phyloP scores from a whole-genome alignment of 2,888 invertebrate species.

The Pollenia griseotomentosa region DNA sequence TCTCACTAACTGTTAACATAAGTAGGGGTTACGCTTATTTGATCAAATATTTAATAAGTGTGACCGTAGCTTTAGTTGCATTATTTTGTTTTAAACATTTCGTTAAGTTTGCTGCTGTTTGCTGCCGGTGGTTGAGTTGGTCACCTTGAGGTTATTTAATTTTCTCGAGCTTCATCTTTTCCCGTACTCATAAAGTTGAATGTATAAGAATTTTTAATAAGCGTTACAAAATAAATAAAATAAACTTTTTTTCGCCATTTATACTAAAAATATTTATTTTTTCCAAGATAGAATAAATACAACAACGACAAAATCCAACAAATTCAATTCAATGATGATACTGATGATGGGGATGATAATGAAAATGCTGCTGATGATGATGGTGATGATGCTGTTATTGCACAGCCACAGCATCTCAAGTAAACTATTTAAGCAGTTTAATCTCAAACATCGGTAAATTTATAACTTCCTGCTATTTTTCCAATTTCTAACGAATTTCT shows the following conservation, averaged over 20 bases:
- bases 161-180: constrained; percentile 30
- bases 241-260: constrained; percentile 7
- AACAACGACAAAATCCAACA: constrained; percentile 14
- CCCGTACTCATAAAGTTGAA: constrained; percentile 21
- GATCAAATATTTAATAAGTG: too few relatives aligned
- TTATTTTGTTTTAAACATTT: too few relatives aligned
- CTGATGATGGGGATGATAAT: constrained; percentile 19
- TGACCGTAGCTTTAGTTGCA: too few relatives aligned
- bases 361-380: constrained; percentile 10
- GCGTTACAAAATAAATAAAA: constrained; percentile 48
- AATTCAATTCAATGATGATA: constrained; percentile 36
- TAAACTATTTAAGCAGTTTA: constrained; percentile 50
- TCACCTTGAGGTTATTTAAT: constrained; percentile 57
- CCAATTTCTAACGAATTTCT: constrained; percentile 15
- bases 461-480: constrained; percentile 66
- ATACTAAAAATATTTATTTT: neutral
- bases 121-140: constrained; percentile 14
- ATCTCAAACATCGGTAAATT: constrained; percentile 55
- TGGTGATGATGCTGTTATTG: constrained; percentile 2
- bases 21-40: too few relatives aligned
- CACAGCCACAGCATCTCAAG: neutral
- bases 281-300: neutral
- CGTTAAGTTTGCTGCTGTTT: neutral
- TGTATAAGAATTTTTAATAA: constrained; percentile 59
- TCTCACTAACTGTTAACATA: too few relatives aligned